Evolutionary conservation across 2,888 invertebrate species (phyloP).

Genomic region (Ischnura elegans): DNA sequence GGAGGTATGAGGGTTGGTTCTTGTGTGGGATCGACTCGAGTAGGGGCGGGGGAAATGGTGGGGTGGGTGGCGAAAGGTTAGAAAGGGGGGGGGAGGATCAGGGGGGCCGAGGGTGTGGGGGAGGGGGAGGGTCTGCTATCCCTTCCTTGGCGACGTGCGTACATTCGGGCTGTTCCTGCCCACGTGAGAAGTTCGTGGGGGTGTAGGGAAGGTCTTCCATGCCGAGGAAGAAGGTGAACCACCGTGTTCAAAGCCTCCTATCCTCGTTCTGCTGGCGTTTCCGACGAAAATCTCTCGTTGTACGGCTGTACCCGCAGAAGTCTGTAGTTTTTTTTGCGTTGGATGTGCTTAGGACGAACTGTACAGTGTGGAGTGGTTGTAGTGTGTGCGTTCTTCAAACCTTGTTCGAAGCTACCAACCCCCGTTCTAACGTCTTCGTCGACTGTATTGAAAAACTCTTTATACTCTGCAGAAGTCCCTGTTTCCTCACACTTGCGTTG

Average conservation of each 20-base stretch:
- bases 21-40: background rate
- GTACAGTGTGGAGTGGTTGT: too few relatives aligned
- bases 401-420: background rate
- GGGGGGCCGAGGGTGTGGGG: background rate
- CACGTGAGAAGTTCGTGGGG: conserved; percentile 42
- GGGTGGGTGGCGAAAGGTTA: background rate
- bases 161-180: conserved; percentile 25
- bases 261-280: too few relatives aligned
- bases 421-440: background rate
- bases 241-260: background rate
- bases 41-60: background rate
- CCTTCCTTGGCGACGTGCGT: background rate
- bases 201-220: background rate
- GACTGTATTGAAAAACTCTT: background rate
- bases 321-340: too few relatives aligned
- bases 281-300: too few relatives aligned
- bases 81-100: background rate
- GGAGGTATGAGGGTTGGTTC: background rate
- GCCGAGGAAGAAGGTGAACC: background rate
- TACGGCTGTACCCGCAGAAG: too few relatives aligned
- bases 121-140: background rate
- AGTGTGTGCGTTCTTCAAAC: background rate
- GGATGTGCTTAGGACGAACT: too few relatives aligned
- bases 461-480: background rate
- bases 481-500: background rate